Conservation (phyloP, 2,888 invertebrate genomes). For the Abscondita cerata region DNA sequence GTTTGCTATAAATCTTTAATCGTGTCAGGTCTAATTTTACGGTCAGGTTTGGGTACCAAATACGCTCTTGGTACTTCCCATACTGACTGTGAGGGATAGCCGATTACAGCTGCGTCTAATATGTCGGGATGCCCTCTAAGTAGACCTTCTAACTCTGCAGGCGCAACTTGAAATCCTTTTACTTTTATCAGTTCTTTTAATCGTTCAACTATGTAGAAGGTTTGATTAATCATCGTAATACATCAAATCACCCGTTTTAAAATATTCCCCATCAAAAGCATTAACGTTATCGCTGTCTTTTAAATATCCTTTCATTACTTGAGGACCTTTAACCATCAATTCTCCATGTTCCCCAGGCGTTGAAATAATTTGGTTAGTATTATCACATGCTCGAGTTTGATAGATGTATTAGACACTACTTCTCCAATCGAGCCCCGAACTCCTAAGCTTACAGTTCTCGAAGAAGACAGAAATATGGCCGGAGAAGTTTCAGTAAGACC, state of each 20-base stretch:
- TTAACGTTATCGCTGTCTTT: constrained; percentile 76
- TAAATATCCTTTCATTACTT: constrained; percentile 82
- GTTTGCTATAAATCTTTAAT: constrained; percentile 65
- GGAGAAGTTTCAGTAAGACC: constrained; percentile 77
- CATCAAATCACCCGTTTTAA: constrained; percentile 71
- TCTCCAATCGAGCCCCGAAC: constrained; percentile 62
- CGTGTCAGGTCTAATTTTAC: constrained; percentile 60
- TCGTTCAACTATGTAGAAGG: constrained; percentile 75
- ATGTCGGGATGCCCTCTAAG: constrained; percentile 76
- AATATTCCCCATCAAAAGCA: constrained; percentile 75
- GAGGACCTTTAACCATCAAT: constrained; percentile 76
- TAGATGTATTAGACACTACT: constrained; percentile 67
- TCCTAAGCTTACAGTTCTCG: constrained; percentile 19
- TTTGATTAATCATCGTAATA: constrained; percentile 68
- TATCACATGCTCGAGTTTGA: constrained; percentile 65
- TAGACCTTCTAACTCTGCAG: constrained; percentile 81
- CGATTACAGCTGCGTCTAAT: constrained; percentile 81
- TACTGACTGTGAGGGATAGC: constrained; percentile 69
- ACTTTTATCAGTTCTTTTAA: constrained; percentile 83
- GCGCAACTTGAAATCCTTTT: constrained; percentile 78
- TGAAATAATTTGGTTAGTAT: constrained; percentile 43
- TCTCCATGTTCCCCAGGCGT: constrained; percentile 69
- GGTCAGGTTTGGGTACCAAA: constrained; percentile 62
- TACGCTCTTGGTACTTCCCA: constrained; percentile 78
- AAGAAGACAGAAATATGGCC: constrained; percentile 18